Conservation (phyloP, 2,888 invertebrate species). For the Rhingia campestris region DNA sequence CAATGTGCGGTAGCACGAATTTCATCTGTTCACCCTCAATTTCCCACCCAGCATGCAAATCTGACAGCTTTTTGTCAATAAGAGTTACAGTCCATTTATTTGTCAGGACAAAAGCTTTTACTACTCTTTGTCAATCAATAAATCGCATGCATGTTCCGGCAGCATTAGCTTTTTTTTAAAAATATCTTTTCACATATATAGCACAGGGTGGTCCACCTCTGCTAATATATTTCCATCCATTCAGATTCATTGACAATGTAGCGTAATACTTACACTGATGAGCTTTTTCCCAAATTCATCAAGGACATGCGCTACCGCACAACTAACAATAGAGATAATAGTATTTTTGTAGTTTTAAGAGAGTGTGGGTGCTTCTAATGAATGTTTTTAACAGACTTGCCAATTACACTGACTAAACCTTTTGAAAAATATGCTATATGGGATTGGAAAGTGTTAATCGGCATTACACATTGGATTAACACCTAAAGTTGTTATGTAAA, state of each 20-base stretch:
- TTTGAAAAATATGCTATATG: not conserved
- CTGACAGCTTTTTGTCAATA: conserved; percentile 73
- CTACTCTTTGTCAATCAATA: conserved; percentile 73
- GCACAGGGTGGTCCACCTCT: conserved; percentile 41
- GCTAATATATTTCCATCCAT: conserved; percentile 39
- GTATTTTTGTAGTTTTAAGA: not conserved
- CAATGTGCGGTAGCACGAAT: conserved; percentile 52
- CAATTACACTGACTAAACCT: not conserved
- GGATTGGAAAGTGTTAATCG: not conserved
- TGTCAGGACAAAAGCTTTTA: conserved; percentile 72
- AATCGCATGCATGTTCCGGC: conserved; percentile 64
- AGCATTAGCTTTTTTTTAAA: conserved; percentile 55
- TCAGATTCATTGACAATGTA: conserved; percentile 63
- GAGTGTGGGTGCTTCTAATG: not conserved
- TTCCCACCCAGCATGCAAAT: conserved; percentile 61
- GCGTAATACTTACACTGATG: conserved; percentile 21
- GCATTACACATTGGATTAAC: too few relatives aligned
- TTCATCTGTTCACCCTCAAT: conserved; percentile 48
- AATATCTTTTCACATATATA: conserved; percentile 30
- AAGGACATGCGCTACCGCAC: conserved; percentile 57
- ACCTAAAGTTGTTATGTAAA: too few relatives aligned
- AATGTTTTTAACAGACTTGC: not conserved
- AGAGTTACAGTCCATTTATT: conserved; percentile 66
- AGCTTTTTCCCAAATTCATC: conserved; percentile 28
- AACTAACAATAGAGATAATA: conserved; percentile 15